Evolutionary conservation across 2,888 invertebrate genomes (phyloP).

Genomic region (Callyntrura sp.): DNA sequence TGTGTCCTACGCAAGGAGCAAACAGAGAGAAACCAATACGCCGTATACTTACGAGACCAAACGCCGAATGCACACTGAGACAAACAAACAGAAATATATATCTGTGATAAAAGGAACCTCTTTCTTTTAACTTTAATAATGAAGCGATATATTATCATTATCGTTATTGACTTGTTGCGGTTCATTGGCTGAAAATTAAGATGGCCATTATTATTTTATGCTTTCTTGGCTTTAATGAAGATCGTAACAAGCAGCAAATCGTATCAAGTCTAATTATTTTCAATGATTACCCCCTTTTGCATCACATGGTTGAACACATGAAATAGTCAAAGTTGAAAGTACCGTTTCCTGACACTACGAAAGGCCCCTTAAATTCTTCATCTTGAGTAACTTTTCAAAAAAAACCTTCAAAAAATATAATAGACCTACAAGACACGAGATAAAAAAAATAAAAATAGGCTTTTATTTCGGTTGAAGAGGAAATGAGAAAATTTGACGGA

Average conservation of each 20-base stretch:
- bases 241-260: no score
- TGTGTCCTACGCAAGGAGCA: no score
- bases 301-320: no score
- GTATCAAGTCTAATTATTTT: constrained; percentile 63
- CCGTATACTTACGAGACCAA: neutral
- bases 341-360: no score
- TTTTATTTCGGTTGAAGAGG: no score
- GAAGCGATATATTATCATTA: neutral
- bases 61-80: neutral
- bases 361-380: no score
- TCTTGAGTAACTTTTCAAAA: no score
- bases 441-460: no score
- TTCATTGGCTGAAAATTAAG: constrained; percentile 26
- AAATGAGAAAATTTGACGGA: no score
- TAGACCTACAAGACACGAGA: no score
- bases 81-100: neutral
- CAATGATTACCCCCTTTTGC: constrained; percentile 55
- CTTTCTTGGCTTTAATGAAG: neutral
- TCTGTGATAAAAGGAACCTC: neutral
- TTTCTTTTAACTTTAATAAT: constrained; percentile 31
- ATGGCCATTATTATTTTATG: neutral
- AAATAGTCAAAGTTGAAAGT: no score
- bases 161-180: constrained; percentile 2
- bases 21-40: constrained; percentile 11
- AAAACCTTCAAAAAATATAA: no score